These are phyloP conservation scores for Rousettus leschenaultii DNA, from an alignment of 2,113 vertebrate genomes.

Conservation along the genomic window DNA sequence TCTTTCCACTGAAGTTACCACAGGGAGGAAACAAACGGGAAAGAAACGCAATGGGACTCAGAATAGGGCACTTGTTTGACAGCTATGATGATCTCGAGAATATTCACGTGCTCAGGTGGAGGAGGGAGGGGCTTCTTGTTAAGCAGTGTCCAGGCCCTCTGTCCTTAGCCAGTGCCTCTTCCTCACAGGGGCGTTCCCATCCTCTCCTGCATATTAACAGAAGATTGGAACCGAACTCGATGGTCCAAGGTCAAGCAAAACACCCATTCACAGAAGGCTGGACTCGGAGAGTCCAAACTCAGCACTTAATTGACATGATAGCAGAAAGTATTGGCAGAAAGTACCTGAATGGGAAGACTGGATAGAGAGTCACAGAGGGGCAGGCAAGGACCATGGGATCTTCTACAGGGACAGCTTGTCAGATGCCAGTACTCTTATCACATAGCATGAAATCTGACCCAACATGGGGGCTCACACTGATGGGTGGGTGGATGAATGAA, in stretches of 20 bases:
- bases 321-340: background rate
- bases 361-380: background rate
- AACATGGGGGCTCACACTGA: background rate
- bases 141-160: background rate
- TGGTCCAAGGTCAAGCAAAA: background rate
- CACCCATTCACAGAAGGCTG: background rate
- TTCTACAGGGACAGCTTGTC: background rate
- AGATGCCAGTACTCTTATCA: background rate
- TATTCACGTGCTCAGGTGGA: background rate
- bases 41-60: background rate
- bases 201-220: background rate
- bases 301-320: background rate
- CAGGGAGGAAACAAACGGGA: background rate
- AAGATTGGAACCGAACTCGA: background rate
- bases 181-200: accelerated
- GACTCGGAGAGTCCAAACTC: background rate
- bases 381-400: background rate
- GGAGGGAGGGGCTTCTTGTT: background rate
- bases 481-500: background rate
- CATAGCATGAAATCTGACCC: background rate
- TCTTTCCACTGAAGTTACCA: background rate
- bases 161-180: background rate
- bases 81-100: background rate
- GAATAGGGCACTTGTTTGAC: background rate
- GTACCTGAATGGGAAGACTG: background rate